Conservation (phyloP, 2,888 invertebrate genomes). For the Callyntrura sp. region DNA sequence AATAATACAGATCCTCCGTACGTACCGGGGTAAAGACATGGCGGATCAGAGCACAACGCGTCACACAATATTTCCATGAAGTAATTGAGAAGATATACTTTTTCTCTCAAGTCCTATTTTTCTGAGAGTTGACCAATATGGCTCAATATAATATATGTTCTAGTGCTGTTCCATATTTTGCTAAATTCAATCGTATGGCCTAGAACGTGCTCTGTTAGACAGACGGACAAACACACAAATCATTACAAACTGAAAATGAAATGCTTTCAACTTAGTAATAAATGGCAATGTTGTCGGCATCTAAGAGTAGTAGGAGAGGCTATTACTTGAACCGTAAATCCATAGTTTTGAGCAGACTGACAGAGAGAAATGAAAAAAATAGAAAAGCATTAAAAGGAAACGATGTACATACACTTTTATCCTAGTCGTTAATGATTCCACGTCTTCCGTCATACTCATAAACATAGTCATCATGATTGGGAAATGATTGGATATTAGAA, state of each 20-base stretch:
- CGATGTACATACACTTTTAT: neutral
- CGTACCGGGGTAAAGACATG: no score
- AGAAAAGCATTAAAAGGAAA: neutral
- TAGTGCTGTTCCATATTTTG: no score
- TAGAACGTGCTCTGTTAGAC: no score
- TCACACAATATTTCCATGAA: no score
- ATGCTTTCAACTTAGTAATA: neutral
- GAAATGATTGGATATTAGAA: constrained; percentile 40
- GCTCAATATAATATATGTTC: no score
- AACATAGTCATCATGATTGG: neutral
- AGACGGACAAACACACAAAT: no score
- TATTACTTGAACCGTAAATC: constrained; percentile 24
- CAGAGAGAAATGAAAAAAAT: neutral
- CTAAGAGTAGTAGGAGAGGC: neutral
- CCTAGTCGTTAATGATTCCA: neutral
- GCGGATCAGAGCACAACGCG: no score
- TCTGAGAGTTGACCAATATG: no score
- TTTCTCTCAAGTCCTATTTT: no score
- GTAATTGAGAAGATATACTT: no score
- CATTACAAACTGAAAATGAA: neutral
- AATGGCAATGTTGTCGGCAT: constrained; percentile 21
- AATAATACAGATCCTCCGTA: no score
- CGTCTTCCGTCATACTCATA: neutral
- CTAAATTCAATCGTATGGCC: no score
- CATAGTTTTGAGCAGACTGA: constrained; percentile 8